Base-by-base conservation (phyloP, 2,888 invertebrate species). In the Pyrgus malvae region DNA sequence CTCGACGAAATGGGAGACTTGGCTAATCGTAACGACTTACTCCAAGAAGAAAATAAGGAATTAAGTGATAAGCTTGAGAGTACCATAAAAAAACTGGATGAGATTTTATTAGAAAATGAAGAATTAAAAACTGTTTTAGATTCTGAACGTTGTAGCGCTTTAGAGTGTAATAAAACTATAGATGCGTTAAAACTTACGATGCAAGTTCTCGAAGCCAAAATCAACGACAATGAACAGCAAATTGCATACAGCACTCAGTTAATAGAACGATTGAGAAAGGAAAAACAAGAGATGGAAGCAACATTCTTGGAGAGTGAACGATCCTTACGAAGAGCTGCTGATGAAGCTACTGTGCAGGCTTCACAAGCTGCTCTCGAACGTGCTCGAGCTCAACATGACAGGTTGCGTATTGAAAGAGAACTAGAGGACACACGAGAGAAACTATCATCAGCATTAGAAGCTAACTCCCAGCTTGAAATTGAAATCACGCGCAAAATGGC, bases 291-390 rank as follows among this genome's bases (percentile, higher is more conserved):
- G 56, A 65, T 89, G 44, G 89, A 90, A 65, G 64, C 72, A 6
- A 79, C 80, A 2, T 85, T 81, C 65, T 65, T 77, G 59, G 87
- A 92, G 54, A 91, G 88, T 11, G 90, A 93, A 53, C 90, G 92
- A 12, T 78, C 86, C 0, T 74, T 95, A n/a, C 90, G 92, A 51
- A 92, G 92, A 55, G 93, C 94, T 49, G 87, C 95, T 9, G 95
- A 96, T 69, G 93, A 93, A 60, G 92, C 94, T 0, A 93, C 93
- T 0, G 84, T 95, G n/a, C 92, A 94, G 60, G 94, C 94, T 14
- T 95, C 96, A 0, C 94, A 95, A 70, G 92, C 93, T 0, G 92
- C 94, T 0, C 83, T 95, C 29, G 95, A 96, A 66, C 92, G 95
- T 66, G 94, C 94, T 0, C 93, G 94, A 62, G 90, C 94, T 2